These are phyloP conservation scores for Apis laboriosa DNA, from an alignment of 1,140 invertebrate species.

Conservation along the genomic window DNA sequence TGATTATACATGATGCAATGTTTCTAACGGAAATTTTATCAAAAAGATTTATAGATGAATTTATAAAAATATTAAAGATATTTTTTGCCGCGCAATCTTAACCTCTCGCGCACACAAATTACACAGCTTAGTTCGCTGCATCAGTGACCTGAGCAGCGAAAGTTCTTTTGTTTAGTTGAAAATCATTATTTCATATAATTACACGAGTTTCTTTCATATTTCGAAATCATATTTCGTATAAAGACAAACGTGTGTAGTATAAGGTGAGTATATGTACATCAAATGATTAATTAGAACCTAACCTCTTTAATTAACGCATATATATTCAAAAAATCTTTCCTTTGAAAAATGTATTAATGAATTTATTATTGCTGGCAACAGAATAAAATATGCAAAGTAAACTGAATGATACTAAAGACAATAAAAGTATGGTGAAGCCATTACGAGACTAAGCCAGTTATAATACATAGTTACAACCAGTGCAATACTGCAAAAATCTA, in stretches of 20 bases:
- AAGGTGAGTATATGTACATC: background rate
- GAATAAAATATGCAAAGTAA: background rate
- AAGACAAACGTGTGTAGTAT: slow-evolving; percentile 3
- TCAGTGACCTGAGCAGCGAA: slow-evolving; percentile 55
- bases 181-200: slow-evolving; percentile 63
- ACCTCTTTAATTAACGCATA: slow-evolving; percentile 8
- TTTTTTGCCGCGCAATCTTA: slow-evolving; percentile 29
- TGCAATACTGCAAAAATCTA: background rate
- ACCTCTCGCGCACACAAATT: slow-evolving; percentile 61
- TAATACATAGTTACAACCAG: background rate
- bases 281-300: slow-evolving; percentile 7
- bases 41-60: slow-evolving; percentile 3
- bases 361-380: background rate
- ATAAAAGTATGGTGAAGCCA: slow-evolving; percentile 6
- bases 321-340: background rate
- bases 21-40: slow-evolving; percentile 1
- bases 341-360: background rate
- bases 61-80: slow-evolving; percentile 18
- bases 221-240: slow-evolving; percentile 67
- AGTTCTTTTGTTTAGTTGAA: slow-evolving; percentile 62
- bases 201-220: slow-evolving; percentile 63
- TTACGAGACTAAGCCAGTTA: slow-evolving; percentile 6
- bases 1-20: slow-evolving; percentile 19
- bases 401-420: background rate
- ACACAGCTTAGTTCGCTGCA: slow-evolving; percentile 57